Evolutionary conservation across 2,113 vertebrate genomes (phyloP), one percentile per base, ranked within the genome.

Genomic region (Passer domesticus): DNA sequence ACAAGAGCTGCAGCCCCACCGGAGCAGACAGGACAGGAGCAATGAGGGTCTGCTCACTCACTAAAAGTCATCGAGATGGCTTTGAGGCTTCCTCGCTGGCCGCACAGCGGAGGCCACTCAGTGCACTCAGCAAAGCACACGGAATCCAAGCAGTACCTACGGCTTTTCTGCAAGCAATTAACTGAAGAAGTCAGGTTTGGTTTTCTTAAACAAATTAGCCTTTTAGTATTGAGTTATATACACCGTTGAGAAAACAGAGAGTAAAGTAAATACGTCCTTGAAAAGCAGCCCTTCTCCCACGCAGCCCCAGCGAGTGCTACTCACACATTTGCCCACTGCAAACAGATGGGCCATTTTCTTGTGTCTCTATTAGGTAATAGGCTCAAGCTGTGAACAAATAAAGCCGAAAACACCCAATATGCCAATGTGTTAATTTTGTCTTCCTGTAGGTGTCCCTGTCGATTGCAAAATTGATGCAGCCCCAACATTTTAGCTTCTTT

Each of bases 201-300:
- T 95, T 97, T 97, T 96, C 94, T 96, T 94, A 96, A 96, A 96
- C 96, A 97, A 97, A 96, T 97, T 97, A 96, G 95, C 94, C 95
- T 92, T 95, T 97, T 93, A 96, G 69, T 66, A 95, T 94, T 90
- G 95, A 96, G 94, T 96, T 93, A 96, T 96, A 93, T 94, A 96
- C 89, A 96, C 92, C 95, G 83, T 93, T 94, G 90, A 97, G 92
- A 97, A 97, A 96, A 97, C 95, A 97, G 88, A 96, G 90, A 96
- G 86, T 87, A 97, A 93, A 94, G 95, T 94, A 95, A 96, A 96
- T 96, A 96, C 9, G 8, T 87, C 89, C 94, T 89, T 97, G 93
- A 97, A 96, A 97, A 93, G 95, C 95, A 89, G 37, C 80, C 88
- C 94, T 93, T 97, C 95, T 93, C 90, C 92, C 95, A 93, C 22